Base-by-base conservation (phyloP, 1,140 invertebrate genomes). In the Drosophila watanabei region DNA sequence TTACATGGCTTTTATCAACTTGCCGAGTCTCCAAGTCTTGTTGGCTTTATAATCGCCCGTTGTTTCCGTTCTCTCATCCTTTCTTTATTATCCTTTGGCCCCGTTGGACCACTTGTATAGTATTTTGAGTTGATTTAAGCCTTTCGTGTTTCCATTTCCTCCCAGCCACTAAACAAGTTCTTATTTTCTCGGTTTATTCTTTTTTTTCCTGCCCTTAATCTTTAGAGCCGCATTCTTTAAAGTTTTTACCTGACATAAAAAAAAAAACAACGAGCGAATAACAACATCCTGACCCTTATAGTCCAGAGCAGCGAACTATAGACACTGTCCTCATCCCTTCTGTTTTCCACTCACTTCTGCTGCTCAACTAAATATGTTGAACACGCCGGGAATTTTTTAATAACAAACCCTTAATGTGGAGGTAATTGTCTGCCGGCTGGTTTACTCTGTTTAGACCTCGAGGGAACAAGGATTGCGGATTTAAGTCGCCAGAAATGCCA, bases 361-460 rank as follows among this genome's bases (percentile, higher is more conserved):
- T 52, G 39, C 24, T 16, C 61, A 78, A 69, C 24, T 16, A 69
- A 78, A 69, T 45, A 62, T 78, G 75, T 58, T 62, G 58, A 57
- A 58, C 41, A 57, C 35, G 63, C 43, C 39, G 20, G 43, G 64
- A 69, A 70, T 79, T 79, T 78, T 73, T 79, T 78, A 79, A 79
- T 78, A 79, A 79, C 57, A 70, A 64, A 11, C 51, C 49, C 75
- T 79, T 79, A 79, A 79, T 78, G 64, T 41, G 51, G 57, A 78
- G 75, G 65, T 79, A 78, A 79, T 68, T 48, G 48, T 76, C 37
- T 77, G 48, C 37, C 37, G 51, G 39, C 64, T 62, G 57, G 75
- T 35, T 61, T n/a, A 70, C 56, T 61, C 57, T n/a, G 28, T 72
- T 49, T 45, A 51, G 54, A 72, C 54, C 45, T 11, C 32, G 13